Evolutionary conservation across 2,113 vertebrate species (phyloP).

Genomic region (Dipodomys spectabilis): DNA sequence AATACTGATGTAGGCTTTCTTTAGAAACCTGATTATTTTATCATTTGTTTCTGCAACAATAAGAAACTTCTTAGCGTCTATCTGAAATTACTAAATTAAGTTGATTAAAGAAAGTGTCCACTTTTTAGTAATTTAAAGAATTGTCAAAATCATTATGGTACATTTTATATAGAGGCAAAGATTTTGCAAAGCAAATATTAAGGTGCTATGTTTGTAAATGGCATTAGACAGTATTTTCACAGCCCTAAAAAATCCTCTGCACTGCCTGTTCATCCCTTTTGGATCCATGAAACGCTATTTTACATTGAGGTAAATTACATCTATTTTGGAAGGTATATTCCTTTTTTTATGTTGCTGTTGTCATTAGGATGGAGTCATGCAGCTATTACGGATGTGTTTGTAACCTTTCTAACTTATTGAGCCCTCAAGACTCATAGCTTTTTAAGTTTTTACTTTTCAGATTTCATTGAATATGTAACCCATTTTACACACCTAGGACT

Average conservation of each 20-base stretch:
- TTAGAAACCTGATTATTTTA: not conserved
- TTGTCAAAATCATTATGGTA: not conserved
- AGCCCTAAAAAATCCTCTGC: not conserved
- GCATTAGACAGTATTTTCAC: not conserved
- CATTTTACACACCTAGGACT: not conserved
- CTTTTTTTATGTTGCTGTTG: not conserved
- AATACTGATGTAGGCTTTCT: not conserved
- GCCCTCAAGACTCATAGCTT: not conserved
- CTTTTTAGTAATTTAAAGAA: constrained; percentile 41
- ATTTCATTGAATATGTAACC: constrained; percentile 3
- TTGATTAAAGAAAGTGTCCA: not conserved
- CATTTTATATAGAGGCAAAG: not conserved
- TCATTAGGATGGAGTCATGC: not conserved
- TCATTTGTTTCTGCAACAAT: constrained; percentile 20
- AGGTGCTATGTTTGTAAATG: constrained; percentile 44
- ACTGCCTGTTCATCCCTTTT: not conserved
- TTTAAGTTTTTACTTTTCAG: not conserved
- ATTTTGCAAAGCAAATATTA: constrained; percentile 39
- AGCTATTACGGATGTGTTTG: not conserved
- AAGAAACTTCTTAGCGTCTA: constrained; percentile 29
- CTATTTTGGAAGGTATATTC: not conserved
- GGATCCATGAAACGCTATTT: not conserved
- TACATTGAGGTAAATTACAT: not conserved
- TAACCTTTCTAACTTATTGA: not conserved
- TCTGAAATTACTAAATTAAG: not conserved